Percentiles rank a stretch among this genome's conserved stretches.
Evolutionary conservation across 2,113 vertebrate genomes (phyloP).

Genomic region (Epinephelus lanceolatus): DNA sequence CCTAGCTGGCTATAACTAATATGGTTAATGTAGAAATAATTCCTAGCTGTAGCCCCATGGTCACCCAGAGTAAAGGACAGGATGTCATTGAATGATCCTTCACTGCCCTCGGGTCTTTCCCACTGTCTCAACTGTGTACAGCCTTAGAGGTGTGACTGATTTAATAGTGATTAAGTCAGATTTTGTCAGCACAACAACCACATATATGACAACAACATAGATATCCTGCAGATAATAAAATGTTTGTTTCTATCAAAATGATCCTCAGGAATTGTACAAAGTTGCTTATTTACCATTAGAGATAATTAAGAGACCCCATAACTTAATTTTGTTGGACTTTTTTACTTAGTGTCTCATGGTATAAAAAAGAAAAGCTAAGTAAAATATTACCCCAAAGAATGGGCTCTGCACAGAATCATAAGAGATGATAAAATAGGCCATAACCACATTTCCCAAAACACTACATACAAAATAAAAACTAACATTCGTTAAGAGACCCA

Average conservation of each 20-base stretch:
- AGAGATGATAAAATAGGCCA: slow-evolving; percentile 49
- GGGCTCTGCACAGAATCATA: slow-evolving; percentile 28
- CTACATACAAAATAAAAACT: slow-evolving; percentile 61
- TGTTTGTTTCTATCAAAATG: slow-evolving; percentile 10
- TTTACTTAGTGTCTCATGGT: slow-evolving; percentile 6
- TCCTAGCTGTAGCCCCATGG: slow-evolving; percentile 49
- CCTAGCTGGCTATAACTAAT: slow-evolving; percentile 31
- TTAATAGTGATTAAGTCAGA: slow-evolving; percentile 21
- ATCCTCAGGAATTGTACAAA: slow-evolving; percentile 9
- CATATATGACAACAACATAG: background rate
- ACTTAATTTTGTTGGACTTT: background rate
- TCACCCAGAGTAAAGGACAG: slow-evolving; percentile 28
- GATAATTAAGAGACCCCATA: background rate
- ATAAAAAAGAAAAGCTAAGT: slow-evolving; percentile 28
- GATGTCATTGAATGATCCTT: slow-evolving; percentile 34
- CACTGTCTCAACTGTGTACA: background rate
- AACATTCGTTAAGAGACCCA: slow-evolving; percentile 58
- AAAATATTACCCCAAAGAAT: slow-evolving; percentile 44
- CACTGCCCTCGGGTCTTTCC: slow-evolving; percentile 9
- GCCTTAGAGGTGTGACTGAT: slow-evolving; percentile 38
- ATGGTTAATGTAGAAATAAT: slow-evolving; percentile 51
- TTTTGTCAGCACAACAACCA: slow-evolving; percentile 14
- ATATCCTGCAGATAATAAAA: background rate
- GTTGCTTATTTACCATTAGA: background rate
- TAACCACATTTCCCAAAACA: slow-evolving; percentile 64